Evolutionary conservation across 2,797 vertebrate genomes (phyloP), one percentile per base, ranked within the genome.

Genomic region (Bovichtus variegatus): DNA sequence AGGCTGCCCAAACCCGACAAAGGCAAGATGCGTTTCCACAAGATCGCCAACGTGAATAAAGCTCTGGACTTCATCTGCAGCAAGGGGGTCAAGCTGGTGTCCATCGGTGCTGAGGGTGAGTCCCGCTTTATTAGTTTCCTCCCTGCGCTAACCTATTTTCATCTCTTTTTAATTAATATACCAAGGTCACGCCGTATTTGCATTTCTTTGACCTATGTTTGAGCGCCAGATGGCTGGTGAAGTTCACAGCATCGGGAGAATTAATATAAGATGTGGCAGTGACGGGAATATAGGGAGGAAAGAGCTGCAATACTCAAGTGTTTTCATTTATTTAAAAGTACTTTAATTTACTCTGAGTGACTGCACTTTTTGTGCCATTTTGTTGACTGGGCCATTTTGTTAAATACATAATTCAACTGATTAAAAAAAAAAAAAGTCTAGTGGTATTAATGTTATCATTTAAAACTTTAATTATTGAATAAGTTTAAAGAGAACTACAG

Each of bases 1-100:
- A 94, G 97, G 82, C 94, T 97, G 89, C 96, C 97, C 82, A 97
- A 96, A 87, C 97, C 97, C 1, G 97, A 98, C 91, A 98, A 97
- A 87, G 97, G 97, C 87, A 98, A 97, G 93, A 98, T 98, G 97
- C 97, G 97, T 86, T 97, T 98, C 92, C 97, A 98, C 92, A 97
- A 97, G 91, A 97, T 98, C 0, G 97, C 97, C 89, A 98, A 97
- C 34, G 96, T 98, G 82, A 98, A 97, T 76, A 97, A 98, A 91
- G 97, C 97, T 51, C 93, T 98, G 89, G 97, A 97, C 85, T 98
- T 94, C 89, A 97, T 98, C 82, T 95, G 96, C 91, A 97, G 97
- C 94, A 98, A 98, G 84, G 97, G 97, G 27, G 97, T 98, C 29
- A 97, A 97, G 71, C 93, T 98, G 89, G 97, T 97, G 82, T 97